Evolutionary conservation across 2,888 invertebrate genomes (phyloP), one percentile per base, ranked within the genome.

Genomic region (Exocentrus adspersus): DNA sequence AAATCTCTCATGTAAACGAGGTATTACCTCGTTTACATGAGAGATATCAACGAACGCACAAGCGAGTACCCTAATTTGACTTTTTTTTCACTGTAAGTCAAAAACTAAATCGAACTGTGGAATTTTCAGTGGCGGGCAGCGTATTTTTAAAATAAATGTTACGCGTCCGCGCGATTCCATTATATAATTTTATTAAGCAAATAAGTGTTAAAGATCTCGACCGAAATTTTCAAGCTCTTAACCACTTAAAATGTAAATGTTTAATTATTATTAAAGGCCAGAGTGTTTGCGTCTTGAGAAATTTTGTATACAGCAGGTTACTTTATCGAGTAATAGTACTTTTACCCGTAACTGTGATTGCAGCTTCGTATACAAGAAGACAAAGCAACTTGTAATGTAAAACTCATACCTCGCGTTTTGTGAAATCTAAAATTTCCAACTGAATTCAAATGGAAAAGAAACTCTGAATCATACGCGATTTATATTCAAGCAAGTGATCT

Each of bases 131-230:
- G 37, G 10, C 6, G 2, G 5, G 37, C 37, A 37, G 37, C 14
- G 37, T 37, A 12, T 37, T n/a, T 5, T 37, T 37, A 1, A 30
- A n/a, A 12, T 37, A 37, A 37, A 37, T 37, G 37, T 37, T 30
- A 30, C 7, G 7, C 37, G n/a, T 37, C 37, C 5, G 37, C 4
- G n/a, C 37, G 1, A 24, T 37, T 1, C 5, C 14, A 1, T 37
- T 37, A 37, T 37, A 37, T 37, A 37, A 37, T 37, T 37, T 37
- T 37, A 32, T 32, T 32, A 37, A 37, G 37, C 14, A 37, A 37
- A 37, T 37, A 37, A n/a, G n/a, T 37, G n/a, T 37, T 32, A 37
- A 37, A 37, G 37, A 37, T 37, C 37, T 5, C 37, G 6, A 37
- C 12, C 10, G 12, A 37, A 5, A 2, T 12, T 2, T 32, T 37